Evolutionary conservation across 2,113 vertebrate genomes (phyloP).

Genomic region (Silurus glanis): DNA sequence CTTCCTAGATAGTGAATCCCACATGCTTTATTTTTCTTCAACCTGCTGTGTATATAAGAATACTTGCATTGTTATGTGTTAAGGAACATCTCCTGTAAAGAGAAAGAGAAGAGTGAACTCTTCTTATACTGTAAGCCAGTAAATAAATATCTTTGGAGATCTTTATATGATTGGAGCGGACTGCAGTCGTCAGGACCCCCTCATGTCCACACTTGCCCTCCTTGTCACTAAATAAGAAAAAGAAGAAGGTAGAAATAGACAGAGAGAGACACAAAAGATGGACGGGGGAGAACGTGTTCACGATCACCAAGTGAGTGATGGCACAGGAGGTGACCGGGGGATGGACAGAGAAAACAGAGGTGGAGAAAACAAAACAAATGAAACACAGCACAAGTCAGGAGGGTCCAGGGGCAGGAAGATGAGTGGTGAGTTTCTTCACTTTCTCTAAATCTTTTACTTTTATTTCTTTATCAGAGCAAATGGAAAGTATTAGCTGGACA

Average conservation of each 20-base stretch:
- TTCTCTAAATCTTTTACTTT: neutral
- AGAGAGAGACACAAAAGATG: slow-evolving; percentile 16
- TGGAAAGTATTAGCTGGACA: neutral
- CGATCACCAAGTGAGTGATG: slow-evolving; percentile 36
- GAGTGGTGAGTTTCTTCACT: slow-evolving; percentile 4
- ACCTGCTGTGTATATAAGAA: neutral
- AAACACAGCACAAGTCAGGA: neutral
- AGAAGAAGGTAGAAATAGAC: slow-evolving; percentile 10
- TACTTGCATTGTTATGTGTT: neutral
- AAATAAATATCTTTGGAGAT: neutral
- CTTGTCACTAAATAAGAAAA: slow-evolving; percentile 50
- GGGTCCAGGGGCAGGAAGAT: neutral
- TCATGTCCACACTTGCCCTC: slow-evolving; percentile 14
- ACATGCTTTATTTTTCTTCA: neutral
- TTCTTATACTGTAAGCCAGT: neutral
- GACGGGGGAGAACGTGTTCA: slow-evolving; percentile 39
- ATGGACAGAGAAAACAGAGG: slow-evolving; percentile 17
- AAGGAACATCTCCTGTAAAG: neutral
- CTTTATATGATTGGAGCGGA: neutral
- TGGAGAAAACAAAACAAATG: neutral
- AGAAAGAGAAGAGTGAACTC: neutral
- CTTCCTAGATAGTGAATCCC: no score
- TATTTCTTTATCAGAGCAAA: neutral
- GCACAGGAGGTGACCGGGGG: slow-evolving; percentile 42
- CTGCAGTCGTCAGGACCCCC: slow-evolving; percentile 5